A percentile compares a stretch with the other conserved stretches of the same genome.
Conservation (phyloP, 1,140 invertebrate genomes). For the Drosophila subobscura region DNA sequence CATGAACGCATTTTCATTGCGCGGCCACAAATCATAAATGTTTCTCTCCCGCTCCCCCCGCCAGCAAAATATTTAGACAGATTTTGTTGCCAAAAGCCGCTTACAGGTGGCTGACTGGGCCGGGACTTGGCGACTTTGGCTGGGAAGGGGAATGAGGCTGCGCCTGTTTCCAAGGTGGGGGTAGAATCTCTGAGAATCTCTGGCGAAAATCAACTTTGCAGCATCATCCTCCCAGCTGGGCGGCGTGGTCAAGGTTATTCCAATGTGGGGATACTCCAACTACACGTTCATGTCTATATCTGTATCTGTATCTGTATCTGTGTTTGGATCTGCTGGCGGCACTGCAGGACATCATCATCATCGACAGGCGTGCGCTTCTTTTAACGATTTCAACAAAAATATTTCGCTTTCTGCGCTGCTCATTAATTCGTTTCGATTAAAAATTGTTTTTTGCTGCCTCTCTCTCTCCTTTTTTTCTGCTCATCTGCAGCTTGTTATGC, state of each 20-base stretch:
- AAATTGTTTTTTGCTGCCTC: slow-evolving; percentile 56
- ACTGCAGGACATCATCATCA: slow-evolving; percentile 76
- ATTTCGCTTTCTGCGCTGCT: slow-evolving; percentile 68
- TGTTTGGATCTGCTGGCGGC: slow-evolving; percentile 40
- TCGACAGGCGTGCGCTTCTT: slow-evolving; percentile 73
- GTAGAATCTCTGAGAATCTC: slow-evolving; percentile 1
- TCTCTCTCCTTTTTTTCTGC: slow-evolving; percentile 52
- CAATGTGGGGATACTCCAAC: slow-evolving; percentile 38
- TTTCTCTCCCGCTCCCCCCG: slow-evolving; percentile 31
- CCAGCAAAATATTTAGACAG: slow-evolving; percentile 76
- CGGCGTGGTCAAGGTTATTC: slow-evolving; percentile 74
- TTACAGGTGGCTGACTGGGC: slow-evolving; percentile 68
- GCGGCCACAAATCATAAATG: slow-evolving; percentile 71
- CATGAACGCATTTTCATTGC: slow-evolving; percentile 68
- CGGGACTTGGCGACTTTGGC: not conserved
- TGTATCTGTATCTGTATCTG: slow-evolving; percentile 26
- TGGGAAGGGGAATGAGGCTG: not conserved
- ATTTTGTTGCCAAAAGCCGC: slow-evolving; percentile 52
- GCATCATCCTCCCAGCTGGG: slow-evolving; percentile 70
- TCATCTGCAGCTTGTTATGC: slow-evolving; percentile 74
- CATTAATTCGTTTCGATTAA: slow-evolving; percentile 81
- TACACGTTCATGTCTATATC: slow-evolving; percentile 24
- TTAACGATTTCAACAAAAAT: slow-evolving; percentile 80
- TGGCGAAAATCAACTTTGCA: slow-evolving; percentile 47
- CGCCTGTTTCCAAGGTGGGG: not conserved